phyloP scores from a whole-genome alignment of 1,140 invertebrate genomes.

The Tetramorium alpestre region DNA sequence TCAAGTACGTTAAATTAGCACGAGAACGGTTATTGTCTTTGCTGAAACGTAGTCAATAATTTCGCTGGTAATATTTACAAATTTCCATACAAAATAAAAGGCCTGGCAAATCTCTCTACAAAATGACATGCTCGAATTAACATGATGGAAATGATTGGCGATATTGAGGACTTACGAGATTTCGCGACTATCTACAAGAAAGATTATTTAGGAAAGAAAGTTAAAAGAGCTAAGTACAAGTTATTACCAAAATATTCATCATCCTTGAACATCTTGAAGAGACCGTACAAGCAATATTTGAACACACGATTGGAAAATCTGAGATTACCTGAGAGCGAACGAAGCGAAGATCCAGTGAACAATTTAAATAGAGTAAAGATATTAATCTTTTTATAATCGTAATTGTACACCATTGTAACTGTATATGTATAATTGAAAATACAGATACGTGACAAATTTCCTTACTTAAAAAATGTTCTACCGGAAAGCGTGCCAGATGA shows the following conservation, averaged over 20 bases:
- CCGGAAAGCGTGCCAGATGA: slow-evolving; percentile 67
- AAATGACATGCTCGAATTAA: background rate
- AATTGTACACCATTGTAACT: background rate
- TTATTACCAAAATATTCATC: slow-evolving; percentile 42
- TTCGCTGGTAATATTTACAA: background rate
- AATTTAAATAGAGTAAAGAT: slow-evolving; percentile 68
- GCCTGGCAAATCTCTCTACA: background rate
- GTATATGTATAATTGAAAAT: background rate
- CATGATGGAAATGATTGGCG: slow-evolving; percentile 67
- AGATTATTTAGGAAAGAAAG: slow-evolving; percentile 65
- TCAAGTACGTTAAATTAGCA: background rate
- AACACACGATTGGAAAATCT: slow-evolving; percentile 66
- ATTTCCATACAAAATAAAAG: background rate
- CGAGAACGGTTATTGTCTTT: background rate
- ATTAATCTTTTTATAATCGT: background rate
- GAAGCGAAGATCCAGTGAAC: slow-evolving; percentile 64
- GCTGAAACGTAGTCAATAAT: background rate
- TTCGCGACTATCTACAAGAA: slow-evolving; percentile 73
- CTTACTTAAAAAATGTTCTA: slow-evolving; percentile 67
- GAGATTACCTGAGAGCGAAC: slow-evolving; percentile 53
- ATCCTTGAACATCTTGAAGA: slow-evolving; percentile 68
- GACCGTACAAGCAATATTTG: slow-evolving; percentile 68
- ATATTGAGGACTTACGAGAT: slow-evolving; percentile 75
- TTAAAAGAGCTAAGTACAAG: slow-evolving; percentile 23
- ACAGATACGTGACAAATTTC: slow-evolving; percentile 68